Conservation (phyloP, 2,888 invertebrate species). For the Magallana nippona region DNA sequence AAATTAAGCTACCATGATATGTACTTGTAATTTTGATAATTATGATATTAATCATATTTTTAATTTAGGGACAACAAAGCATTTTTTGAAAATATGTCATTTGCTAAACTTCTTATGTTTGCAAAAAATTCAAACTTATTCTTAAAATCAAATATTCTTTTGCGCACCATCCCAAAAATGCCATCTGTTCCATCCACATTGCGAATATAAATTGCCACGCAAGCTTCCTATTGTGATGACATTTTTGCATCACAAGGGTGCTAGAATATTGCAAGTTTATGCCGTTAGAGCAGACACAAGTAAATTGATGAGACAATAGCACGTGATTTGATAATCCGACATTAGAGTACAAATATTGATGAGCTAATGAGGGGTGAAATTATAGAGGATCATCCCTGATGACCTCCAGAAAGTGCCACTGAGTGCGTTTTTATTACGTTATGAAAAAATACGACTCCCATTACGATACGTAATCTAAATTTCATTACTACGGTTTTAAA, state of each 20-base stretch:
- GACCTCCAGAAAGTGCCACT: not conserved
- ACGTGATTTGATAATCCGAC: not conserved
- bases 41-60: no score
- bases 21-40: no score
- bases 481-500: no score
- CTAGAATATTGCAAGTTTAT: not conserved
- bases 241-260: not conserved
- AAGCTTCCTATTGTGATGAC: not conserved
- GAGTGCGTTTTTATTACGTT: not conserved
- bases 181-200: constrained; percentile 1
- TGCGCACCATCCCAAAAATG: not conserved
- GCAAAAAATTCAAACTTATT: no score
- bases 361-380: constrained; percentile 5
- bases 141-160: no score
- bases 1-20: no score
- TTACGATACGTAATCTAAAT: no score
- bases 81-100: no score
- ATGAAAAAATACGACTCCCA: not conserved
- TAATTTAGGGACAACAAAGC: no score
- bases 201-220: not conserved
- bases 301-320: constrained; percentile 15
- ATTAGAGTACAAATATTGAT: not conserved
- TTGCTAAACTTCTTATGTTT: no score
- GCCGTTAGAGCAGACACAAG: not conserved
- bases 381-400: not conserved